These are phyloP conservation scores for Argyrosomus regius DNA, from an alignment of 2,797 vertebrate genomes.

Conservation along the genomic window DNA sequence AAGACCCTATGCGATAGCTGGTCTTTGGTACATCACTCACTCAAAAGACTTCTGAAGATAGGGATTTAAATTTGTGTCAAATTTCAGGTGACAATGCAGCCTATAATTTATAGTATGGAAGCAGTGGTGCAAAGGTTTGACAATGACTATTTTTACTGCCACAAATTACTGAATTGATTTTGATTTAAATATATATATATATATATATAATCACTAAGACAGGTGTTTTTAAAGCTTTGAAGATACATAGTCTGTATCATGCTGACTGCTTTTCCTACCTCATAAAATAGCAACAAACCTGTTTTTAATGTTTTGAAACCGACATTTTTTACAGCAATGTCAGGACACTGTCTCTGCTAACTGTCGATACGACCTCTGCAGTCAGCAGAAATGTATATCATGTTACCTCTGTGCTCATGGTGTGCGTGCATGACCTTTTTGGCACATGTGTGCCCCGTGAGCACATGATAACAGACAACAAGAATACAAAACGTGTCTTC, in stretches of 20 bases:
- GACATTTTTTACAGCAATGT: neutral
- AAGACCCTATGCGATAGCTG: constrained; percentile 53
- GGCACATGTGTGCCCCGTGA: constrained; percentile 2
- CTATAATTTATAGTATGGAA: neutral
- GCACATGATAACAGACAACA: neutral
- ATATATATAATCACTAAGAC: too few species aligned
- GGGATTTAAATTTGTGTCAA: constrained; percentile 46
- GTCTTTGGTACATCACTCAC: constrained; percentile 60
- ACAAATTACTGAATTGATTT: neutral
- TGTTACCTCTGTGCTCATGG: constrained; percentile 12
- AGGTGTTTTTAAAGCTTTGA: too few species aligned
- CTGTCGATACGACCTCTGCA: neutral
- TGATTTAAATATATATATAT: too few species aligned
- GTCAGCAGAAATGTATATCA: constrained; percentile 14
- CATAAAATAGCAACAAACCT: neutral
- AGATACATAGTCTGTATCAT: neutral
- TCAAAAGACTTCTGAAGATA: constrained; percentile 48
- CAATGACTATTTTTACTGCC: neutral
- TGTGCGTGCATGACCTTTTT: neutral
- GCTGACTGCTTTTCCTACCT: neutral
- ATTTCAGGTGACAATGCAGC: constrained; percentile 8
- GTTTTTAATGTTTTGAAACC: neutral
- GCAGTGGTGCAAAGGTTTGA: neutral
- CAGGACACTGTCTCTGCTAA: neutral
- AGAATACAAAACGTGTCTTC: neutral